A percentile compares a stretch with the other conserved stretches of the same genome.
Evolutionary conservation across 2,797 vertebrate genomes (phyloP).

Genomic region (Paedocypris micromegethes): DNA sequence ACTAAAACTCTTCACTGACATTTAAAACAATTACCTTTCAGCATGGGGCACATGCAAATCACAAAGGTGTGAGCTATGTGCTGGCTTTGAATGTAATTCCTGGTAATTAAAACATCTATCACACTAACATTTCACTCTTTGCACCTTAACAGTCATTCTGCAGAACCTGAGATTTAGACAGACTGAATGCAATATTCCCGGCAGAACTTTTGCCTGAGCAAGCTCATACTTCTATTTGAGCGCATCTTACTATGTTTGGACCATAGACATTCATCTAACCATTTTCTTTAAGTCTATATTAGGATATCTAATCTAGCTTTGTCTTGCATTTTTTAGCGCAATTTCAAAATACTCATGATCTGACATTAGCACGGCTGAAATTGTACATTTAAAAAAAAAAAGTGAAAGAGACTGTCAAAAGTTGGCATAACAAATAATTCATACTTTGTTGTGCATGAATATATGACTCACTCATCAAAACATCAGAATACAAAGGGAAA

Average conservation of each 20-base stretch:
- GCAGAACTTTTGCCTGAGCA: not conserved
- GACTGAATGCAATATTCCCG: not conserved
- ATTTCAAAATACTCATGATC: too few species aligned
- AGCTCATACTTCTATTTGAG: too few species aligned
- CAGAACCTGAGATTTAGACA: not conserved
- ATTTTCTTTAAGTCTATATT: too few species aligned
- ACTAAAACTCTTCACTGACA: not conserved
- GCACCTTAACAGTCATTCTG: conserved; percentile 3
- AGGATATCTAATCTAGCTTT: too few species aligned
- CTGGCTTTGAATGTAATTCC: not conserved
- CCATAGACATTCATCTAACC: too few species aligned
- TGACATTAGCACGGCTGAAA: too few species aligned
- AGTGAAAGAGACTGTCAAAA: too few species aligned
- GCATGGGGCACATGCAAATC: conserved; percentile 12
- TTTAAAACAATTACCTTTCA: conserved; percentile 34
- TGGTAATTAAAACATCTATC: conserved; percentile 42
- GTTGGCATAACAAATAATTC: too few species aligned
- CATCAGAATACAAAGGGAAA: not conserved
- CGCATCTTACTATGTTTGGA: too few species aligned
- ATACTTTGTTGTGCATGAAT: not conserved
- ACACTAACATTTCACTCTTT: conserved; percentile 9
- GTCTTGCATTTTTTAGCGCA: too few species aligned
- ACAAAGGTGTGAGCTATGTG: conserved; percentile 2
- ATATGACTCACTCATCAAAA: conserved; percentile 3
- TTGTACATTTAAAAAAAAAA: too few species aligned